Conservation (phyloP, 2,113 vertebrate genomes). For the Oplegnathus fasciatus region DNA sequence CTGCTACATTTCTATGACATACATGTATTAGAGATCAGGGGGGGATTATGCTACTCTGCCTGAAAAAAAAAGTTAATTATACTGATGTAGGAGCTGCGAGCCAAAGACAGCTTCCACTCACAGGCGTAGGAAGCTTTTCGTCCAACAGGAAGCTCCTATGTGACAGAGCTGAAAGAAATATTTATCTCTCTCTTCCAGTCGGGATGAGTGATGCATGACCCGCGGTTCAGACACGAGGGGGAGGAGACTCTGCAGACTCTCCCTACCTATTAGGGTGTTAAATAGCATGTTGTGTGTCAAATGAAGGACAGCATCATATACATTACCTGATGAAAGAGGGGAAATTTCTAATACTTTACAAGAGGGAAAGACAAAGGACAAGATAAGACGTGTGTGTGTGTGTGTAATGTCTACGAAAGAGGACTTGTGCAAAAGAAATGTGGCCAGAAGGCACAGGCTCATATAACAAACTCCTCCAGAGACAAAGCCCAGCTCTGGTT, state of each 20-base stretch:
- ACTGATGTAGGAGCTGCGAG: conserved; percentile 31
- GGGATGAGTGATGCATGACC: conserved; percentile 79
- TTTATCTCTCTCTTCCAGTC: conserved; percentile 73
- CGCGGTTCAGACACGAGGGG: conserved; percentile 59
- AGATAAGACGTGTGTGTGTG: conserved; percentile 64
- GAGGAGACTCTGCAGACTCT: conserved; percentile 55
- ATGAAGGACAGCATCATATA: conserved; percentile 62
- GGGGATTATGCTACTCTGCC: not conserved
- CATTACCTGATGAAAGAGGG: conserved; percentile 55
- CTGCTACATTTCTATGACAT: conserved; percentile 47
- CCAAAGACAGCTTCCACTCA: conserved; percentile 46
- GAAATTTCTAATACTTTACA: conserved; percentile 50
- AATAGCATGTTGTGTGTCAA: conserved; percentile 77
- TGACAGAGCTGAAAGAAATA: conserved; percentile 81
- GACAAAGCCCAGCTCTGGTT: conserved; percentile 76
- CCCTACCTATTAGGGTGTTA: conserved; percentile 69
- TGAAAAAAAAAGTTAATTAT: conserved; percentile 44
- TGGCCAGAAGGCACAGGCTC: conserved; percentile 67
- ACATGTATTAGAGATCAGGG: conserved; percentile 10
- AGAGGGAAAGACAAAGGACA: conserved; percentile 63
- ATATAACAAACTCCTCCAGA: conserved; percentile 63
- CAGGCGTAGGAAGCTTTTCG: conserved; percentile 61
- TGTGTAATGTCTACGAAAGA: conserved; percentile 42
- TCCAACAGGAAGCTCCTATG: conserved; percentile 77
- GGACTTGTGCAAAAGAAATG: conserved; percentile 54